Conservation (phyloP, 2,113 vertebrate species). For the Anthoscopus minutus region DNA sequence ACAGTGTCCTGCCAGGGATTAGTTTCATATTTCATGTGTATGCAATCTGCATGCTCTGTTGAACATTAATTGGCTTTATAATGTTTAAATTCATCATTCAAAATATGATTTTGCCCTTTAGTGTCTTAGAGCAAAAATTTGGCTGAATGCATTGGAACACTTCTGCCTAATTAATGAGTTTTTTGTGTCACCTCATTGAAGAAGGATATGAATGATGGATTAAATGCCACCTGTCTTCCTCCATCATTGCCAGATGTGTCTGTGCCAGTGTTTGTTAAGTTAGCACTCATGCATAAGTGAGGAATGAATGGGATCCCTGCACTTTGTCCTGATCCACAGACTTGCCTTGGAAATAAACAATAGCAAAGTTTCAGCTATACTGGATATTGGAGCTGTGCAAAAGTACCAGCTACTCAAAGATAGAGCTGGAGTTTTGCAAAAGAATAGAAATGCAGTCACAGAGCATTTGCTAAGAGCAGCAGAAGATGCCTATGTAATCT, state of each 20-base stretch:
- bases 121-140: background rate
- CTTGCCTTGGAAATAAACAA: background rate
- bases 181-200: background rate
- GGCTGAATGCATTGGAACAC: background rate
- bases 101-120: background rate
- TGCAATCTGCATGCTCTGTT: background rate
- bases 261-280: background rate
- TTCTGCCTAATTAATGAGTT: background rate
- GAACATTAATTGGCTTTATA: background rate
- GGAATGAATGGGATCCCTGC: background rate
- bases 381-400: background rate
- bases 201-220: background rate
- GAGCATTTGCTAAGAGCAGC: background rate
- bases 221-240: background rate
- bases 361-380: background rate
- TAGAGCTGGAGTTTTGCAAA: background rate
- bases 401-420: background rate
- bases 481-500: rapidly evolving
- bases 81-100: background rate
- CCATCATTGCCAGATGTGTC: background rate
- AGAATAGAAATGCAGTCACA: background rate
- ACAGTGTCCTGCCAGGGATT: background rate
- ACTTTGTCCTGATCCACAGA: background rate
- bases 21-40: background rate
- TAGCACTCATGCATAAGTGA: background rate